A percentile compares a stretch with the other conserved stretches of the same genome.
phyloP scores from a whole-genome alignment of 2,113 vertebrate species.

The Otis tarda region DNA sequence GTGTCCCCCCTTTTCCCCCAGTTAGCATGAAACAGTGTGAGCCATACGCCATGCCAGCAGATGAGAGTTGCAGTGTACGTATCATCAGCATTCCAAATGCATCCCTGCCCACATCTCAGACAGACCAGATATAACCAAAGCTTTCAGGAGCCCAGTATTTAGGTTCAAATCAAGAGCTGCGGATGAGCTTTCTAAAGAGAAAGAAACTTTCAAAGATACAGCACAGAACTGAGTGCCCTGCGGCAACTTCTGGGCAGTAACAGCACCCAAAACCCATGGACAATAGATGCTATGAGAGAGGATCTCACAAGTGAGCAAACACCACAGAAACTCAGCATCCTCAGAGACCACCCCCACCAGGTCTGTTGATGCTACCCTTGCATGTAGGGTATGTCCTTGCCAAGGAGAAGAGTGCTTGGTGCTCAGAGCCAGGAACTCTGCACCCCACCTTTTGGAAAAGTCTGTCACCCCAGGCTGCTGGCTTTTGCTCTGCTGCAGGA shows the following conservation, averaged over 20 bases:
- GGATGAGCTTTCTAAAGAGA: background rate
- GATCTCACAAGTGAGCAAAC: background rate
- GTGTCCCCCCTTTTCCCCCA: too few species aligned
- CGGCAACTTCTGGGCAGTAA: background rate
- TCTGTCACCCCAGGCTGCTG: background rate
- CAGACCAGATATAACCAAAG: background rate
- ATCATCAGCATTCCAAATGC: background rate
- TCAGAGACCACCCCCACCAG: background rate
- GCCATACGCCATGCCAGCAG: background rate
- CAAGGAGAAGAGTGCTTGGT: background rate
- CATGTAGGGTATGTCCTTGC: too few species aligned
- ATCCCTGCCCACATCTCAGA: background rate
- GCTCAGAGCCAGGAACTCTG: background rate
- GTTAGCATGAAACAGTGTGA: background rate
- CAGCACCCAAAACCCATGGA: background rate
- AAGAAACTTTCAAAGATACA: background rate
- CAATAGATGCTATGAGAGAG: background rate
- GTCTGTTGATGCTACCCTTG: background rate
- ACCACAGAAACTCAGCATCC: background rate
- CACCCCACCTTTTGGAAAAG: background rate
- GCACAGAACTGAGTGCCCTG: background rate
- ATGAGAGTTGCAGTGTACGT: background rate
- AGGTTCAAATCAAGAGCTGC: background rate
- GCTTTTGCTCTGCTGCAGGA: background rate
- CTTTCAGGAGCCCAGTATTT: background rate